phyloP scores from a whole-genome alignment of 2,797 vertebrate species.

The Cirrhinus mrigala region DNA sequence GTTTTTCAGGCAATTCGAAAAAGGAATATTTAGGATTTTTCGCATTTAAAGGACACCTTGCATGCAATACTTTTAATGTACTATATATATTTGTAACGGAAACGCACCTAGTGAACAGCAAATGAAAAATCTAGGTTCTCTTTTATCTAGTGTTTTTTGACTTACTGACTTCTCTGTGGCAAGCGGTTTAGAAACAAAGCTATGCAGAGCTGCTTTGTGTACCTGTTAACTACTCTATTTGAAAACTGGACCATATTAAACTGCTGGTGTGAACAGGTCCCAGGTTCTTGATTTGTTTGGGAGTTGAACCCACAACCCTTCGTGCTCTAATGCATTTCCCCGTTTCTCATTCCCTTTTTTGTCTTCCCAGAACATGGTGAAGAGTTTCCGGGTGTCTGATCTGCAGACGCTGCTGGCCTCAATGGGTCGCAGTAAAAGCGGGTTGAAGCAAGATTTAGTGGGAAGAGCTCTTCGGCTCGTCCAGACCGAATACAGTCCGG shows the following conservation, averaged over 20 bases:
- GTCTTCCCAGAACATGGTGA: conserved; percentile 93
- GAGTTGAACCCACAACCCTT: not conserved
- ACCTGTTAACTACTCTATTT: not conserved
- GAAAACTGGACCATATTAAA: not conserved
- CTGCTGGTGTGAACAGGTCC: too few relatives aligned
- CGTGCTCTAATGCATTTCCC: not conserved
- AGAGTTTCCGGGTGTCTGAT: conserved; percentile 99
- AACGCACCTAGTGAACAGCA: not conserved
- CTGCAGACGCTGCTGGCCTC: conserved; percentile 98
- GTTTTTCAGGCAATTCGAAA: too few relatives aligned
- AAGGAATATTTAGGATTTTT: too few relatives aligned
- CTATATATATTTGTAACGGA: too few relatives aligned
- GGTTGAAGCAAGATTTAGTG: conserved; percentile 97
- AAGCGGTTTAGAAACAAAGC: not conserved
- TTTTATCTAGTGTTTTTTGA: not conserved
- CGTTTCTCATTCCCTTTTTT: conserved; percentile 26
- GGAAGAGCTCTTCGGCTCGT: conserved; percentile 93
- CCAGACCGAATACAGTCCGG: conserved; percentile 97
- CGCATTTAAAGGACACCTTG: too few relatives aligned
- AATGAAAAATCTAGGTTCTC: not conserved
- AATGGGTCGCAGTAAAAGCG: conserved; percentile 98
- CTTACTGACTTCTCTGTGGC: not conserved
- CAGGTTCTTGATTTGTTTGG: not conserved
- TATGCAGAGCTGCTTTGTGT: not conserved
- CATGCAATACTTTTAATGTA: too few relatives aligned